These are phyloP conservation scores for Myiagra hebetior DNA, from an alignment of 2,113 vertebrate species.

Conservation along the genomic window DNA sequence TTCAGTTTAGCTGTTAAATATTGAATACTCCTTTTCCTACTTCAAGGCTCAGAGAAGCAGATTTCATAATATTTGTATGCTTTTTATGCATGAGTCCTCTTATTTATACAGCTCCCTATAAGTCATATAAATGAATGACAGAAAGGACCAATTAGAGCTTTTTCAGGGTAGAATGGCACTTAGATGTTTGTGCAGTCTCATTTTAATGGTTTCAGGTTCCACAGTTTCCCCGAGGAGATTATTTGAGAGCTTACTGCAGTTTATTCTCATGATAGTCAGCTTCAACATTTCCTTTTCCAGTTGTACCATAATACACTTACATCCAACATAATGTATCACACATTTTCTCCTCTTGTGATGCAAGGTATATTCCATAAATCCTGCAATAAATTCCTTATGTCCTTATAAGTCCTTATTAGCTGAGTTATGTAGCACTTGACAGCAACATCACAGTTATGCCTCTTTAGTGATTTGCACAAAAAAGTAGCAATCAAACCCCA, in stretches of 20 bases:
- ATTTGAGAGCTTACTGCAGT: slow-evolving; percentile 11
- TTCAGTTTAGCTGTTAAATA: slow-evolving; percentile 16
- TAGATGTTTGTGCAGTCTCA: not conserved
- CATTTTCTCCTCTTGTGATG: not conserved
- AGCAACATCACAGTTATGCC: not conserved
- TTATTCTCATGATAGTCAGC: slow-evolving; percentile 9
- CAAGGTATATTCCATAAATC: not conserved
- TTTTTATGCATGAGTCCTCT: not conserved
- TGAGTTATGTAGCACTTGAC: not conserved
- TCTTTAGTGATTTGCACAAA: not conserved
- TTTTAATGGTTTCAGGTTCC: slow-evolving; percentile 33
- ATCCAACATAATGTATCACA: not conserved
- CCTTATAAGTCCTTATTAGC: not conserved
- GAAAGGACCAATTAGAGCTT: slow-evolving; percentile 8
- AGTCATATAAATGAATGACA: not conserved
- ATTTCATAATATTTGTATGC: slow-evolving; percentile 28
- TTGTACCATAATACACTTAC: not conserved
- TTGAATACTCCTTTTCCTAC: not conserved
- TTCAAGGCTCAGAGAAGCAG: not conserved
- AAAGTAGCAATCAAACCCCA: not conserved
- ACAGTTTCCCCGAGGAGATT: slow-evolving; percentile 20
- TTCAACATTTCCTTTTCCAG: slow-evolving; percentile 26
- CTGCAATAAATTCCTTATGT: not conserved
- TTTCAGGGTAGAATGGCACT: not conserved
- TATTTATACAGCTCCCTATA: slow-evolving; percentile 2